phyloP scores from a whole-genome alignment of 2,888 invertebrate genomes.

The Formica aserva region DNA sequence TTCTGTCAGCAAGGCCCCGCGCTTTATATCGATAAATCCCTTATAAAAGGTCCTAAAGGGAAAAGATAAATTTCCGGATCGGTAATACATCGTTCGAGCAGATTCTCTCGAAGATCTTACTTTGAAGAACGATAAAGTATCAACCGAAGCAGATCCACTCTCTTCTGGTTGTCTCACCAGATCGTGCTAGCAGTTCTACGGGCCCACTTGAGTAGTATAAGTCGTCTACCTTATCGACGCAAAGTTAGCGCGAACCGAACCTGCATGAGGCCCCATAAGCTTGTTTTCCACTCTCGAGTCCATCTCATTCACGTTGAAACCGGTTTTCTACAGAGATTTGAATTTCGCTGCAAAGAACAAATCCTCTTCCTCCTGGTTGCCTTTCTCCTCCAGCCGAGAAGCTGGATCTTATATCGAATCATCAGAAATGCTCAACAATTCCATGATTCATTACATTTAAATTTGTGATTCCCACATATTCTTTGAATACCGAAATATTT shows the following conservation, averaged over 20 bases:
- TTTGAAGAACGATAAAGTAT: conserved; percentile 61
- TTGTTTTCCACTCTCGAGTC: conserved; percentile 30
- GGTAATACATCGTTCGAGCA: conserved; percentile 55
- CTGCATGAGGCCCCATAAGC: conserved; percentile 47
- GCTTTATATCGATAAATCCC: neutral
- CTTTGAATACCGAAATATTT: neutral
- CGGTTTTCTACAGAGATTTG: conserved; percentile 76
- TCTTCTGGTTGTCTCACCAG: conserved; percentile 58
- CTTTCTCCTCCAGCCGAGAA: conserved; percentile 60
- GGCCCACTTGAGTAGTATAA: neutral
- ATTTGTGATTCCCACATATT: neutral
- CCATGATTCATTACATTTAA: conserved; percentile 36
- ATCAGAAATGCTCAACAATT: conserved; percentile 68
- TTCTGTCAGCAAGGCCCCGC: neutral
- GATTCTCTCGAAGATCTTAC: conserved; percentile 6
- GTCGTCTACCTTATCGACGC: conserved; percentile 72
- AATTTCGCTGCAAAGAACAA: conserved; percentile 76
- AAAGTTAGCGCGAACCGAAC: conserved; percentile 67
- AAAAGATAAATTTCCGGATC: conserved; percentile 43
- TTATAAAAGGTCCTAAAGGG: neutral
- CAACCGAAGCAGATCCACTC: conserved; percentile 15
- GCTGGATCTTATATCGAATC: conserved; percentile 59
- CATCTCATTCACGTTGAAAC: conserved; percentile 59
- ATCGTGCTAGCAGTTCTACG: conserved; percentile 66
- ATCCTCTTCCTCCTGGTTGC: conserved; percentile 75